Conservation (phyloP, 2,113 vertebrate genomes). For the Triplophysa tibetana region DNA sequence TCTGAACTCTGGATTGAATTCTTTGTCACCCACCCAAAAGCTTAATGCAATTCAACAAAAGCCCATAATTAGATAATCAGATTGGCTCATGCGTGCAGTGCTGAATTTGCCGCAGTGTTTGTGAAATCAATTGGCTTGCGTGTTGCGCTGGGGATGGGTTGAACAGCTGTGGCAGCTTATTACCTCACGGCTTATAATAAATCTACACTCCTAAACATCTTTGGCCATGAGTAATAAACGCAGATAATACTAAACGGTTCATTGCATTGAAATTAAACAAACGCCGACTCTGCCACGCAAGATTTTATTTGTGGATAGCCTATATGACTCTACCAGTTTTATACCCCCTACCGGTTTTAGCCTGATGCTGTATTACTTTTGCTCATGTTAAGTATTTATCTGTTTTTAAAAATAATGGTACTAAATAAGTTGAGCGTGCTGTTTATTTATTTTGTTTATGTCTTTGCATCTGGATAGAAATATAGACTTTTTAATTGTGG, state of each 20-base stretch:
- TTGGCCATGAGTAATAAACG: slow-evolving; percentile 43
- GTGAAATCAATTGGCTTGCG: slow-evolving; percentile 3
- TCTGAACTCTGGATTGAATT: slow-evolving; percentile 1
- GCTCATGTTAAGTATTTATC: not conserved
- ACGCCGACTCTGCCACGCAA: not conserved
- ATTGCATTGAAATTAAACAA: slow-evolving; percentile 7
- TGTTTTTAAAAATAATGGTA: too few relatives aligned
- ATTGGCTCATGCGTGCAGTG: not conserved
- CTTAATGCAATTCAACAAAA: slow-evolving; percentile 40
- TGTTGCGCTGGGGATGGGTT: not conserved
- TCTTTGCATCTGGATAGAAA: too few relatives aligned
- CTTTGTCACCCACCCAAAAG: slow-evolving; percentile 1
- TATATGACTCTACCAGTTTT: not conserved
- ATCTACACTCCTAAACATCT: not conserved
- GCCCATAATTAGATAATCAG: slow-evolving; percentile 47
- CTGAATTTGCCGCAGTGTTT: slow-evolving; percentile 24
- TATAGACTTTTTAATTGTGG: too few relatives aligned
- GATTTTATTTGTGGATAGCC: not conserved
- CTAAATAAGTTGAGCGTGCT: too few relatives aligned
- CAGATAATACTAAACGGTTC: slow-evolving; percentile 18
- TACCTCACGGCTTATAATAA: slow-evolving; percentile 20
- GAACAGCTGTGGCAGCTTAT: slow-evolving; percentile 1
- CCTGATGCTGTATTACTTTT: not conserved
- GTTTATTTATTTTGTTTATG: too few relatives aligned
- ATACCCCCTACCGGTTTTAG: not conserved